Conservation (phyloP, 2,113 vertebrate species). For the Aviceda subcristata region DNA sequence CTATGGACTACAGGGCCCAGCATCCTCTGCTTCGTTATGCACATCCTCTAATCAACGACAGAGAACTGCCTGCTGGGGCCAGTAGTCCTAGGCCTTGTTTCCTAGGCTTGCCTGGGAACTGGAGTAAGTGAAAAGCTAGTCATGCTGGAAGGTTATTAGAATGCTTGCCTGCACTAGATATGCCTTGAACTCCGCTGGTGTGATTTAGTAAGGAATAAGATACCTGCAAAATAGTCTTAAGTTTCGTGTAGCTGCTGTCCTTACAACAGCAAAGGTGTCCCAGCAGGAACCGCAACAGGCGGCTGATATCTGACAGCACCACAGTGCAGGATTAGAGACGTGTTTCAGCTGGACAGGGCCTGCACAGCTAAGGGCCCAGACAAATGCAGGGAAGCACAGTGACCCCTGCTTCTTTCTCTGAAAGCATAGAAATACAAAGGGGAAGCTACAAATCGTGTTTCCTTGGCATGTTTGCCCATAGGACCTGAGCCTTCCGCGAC, state of each 20-base stretch:
- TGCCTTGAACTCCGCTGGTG: background rate
- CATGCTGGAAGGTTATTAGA: background rate
- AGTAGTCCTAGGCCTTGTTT: background rate
- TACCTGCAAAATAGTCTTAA: background rate
- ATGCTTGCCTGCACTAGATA: background rate
- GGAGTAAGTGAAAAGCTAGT: too few relatives aligned
- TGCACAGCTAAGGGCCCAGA: too few relatives aligned
- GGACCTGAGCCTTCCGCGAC: background rate
- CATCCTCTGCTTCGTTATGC: background rate
- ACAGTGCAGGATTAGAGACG: background rate
- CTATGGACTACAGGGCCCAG: background rate
- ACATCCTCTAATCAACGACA: background rate
- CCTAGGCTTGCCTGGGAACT: background rate
- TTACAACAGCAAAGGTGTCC: background rate
- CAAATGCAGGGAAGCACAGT: background rate
- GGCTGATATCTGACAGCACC: background rate
- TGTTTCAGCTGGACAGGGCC: background rate
- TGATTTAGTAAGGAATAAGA: background rate
- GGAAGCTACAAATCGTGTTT: background rate
- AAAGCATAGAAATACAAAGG: background rate
- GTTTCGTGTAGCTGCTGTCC: background rate
- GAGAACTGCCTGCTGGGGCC: background rate
- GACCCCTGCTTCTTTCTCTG: background rate
- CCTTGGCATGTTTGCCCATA: background rate
- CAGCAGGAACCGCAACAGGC: background rate